Percentiles rank a stretch among this genome's conserved stretches.
Evolutionary conservation across 2,888 invertebrate genomes (phyloP).

Genomic region (Lathronympha strigana): DNA sequence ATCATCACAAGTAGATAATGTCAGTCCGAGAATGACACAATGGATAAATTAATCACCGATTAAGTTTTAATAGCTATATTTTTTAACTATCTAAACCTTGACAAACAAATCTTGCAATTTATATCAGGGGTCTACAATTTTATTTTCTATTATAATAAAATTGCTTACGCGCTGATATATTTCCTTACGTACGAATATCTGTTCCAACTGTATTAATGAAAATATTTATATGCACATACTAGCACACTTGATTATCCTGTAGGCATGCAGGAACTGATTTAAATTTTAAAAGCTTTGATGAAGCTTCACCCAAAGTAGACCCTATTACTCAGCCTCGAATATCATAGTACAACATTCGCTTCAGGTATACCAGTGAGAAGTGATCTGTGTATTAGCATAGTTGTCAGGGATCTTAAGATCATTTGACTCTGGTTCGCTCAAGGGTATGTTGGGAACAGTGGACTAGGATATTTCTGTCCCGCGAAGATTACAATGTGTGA

Average conservation of each 20-base stretch:
- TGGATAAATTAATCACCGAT: too few species aligned
- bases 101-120: too few species aligned
- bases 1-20: too few species aligned
- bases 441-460: not conserved
- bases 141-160: too few species aligned
- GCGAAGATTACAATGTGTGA: slow-evolving; percentile 18
- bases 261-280: slow-evolving; percentile 2
- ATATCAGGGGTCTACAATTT: too few species aligned
- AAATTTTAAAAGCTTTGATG: slow-evolving; percentile 46
- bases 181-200: not conserved
- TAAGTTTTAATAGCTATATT: too few species aligned
- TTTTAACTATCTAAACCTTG: too few species aligned
- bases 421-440: not conserved
- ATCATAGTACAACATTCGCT: not conserved
- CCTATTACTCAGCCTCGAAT: slow-evolving; percentile 1
- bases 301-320: slow-evolving; percentile 55
- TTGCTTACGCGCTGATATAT: not conserved
- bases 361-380: not conserved
- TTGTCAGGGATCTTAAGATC: not conserved
- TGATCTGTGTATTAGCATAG: not conserved
- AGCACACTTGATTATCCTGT: not conserved
- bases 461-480: slow-evolving; percentile 18
- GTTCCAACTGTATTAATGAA: not conserved
- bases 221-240: not conserved
- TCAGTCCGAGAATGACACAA: too few species aligned